Conservation (phyloP, 2,888 invertebrate genomes). For the Argyra leucocephala region DNA sequence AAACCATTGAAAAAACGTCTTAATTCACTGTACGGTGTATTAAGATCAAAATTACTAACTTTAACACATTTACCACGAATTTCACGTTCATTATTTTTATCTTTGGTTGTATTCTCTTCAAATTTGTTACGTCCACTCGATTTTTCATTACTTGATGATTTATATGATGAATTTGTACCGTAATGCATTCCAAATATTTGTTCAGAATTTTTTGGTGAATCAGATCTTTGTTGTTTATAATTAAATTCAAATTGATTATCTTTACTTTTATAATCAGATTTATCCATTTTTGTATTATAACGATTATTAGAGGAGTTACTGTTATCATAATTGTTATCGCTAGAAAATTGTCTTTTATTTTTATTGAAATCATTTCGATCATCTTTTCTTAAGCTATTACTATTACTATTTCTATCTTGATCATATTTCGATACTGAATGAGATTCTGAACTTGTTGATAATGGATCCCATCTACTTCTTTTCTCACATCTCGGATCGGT, state of each 20-base stretch:
- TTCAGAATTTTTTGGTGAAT: neutral
- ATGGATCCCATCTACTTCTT: neutral
- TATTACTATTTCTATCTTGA: neutral
- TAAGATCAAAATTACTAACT: conserved; percentile 61
- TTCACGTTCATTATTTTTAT: conserved; percentile 18
- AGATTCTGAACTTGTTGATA: neutral
- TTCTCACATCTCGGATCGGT: neutral
- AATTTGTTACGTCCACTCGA: conserved; percentile 11
- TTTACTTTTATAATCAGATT: neutral
- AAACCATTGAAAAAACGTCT: conserved; percentile 70
- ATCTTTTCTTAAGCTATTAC: neutral
- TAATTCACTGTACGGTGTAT: conserved; percentile 69
- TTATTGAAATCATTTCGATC: neutral
- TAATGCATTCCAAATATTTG: neutral
- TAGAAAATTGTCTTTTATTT: neutral
- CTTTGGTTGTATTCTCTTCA: conserved; percentile 16
- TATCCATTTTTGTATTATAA: no score
- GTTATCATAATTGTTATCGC: neutral
- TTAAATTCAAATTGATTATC: neutral
- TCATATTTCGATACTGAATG: neutral
- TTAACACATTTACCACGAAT: conserved; percentile 52
- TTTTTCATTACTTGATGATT: conserved; percentile 13
- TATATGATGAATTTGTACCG: conserved; percentile 15
- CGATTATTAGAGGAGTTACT: neutral
- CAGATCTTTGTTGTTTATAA: neutral